Evolutionary conservation across 2,888 invertebrate species (phyloP).

Genomic region (Hypsopygia costalis): DNA sequence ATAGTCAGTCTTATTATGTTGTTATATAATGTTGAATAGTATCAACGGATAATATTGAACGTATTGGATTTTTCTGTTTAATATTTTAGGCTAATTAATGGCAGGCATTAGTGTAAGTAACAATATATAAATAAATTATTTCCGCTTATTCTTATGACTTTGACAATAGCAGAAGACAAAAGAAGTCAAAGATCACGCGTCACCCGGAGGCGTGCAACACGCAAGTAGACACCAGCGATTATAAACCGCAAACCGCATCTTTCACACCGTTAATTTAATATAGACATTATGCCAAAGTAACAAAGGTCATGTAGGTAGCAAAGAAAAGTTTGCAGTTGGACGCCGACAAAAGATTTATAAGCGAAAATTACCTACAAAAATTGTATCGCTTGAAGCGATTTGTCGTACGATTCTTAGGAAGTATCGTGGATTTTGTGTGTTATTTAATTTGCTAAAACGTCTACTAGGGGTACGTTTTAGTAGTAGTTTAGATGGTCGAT

Average conservation of each 20-base stretch:
- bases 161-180: conserved; percentile 42
- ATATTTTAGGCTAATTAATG: no score
- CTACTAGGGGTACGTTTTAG: no score
- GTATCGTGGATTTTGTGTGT: not conserved
- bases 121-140: no score
- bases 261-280: not conserved
- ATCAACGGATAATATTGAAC: no score
- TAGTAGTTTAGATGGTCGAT: no score
- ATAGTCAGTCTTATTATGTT: no score
- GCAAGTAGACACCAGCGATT: conserved; percentile 9
- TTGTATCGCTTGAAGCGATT: conserved; percentile 13
- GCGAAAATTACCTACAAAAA: conserved; percentile 34
- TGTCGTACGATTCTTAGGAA: conserved; percentile 2
- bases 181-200: conserved; percentile 57
- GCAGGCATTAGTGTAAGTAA: no score
- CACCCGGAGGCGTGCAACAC: conserved; percentile 44
- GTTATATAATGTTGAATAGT: no score
- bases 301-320: not conserved
- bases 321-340: not conserved
- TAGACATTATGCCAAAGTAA: conserved; percentile 1
- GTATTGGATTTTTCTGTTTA: no score
- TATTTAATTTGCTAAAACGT: not conserved
- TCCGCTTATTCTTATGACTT: conserved; percentile 14
- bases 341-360: conserved; percentile 34
- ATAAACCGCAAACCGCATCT: not conserved